phyloP scores from a whole-genome alignment of 2,113 vertebrate species.

The Pogonocichla stellata region DNA sequence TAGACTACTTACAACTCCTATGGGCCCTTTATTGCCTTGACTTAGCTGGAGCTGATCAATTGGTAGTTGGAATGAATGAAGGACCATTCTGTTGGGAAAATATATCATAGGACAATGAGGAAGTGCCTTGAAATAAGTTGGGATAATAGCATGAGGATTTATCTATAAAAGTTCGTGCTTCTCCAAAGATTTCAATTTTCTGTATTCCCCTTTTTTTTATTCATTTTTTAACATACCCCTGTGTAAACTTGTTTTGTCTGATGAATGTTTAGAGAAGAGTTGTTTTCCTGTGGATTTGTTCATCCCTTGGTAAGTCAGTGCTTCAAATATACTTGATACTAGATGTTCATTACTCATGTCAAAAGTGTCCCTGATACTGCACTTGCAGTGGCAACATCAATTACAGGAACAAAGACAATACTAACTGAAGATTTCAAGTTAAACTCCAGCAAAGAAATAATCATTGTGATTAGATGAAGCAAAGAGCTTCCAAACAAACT shows the following conservation, averaged over 20 bases:
- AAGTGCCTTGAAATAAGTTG: background rate
- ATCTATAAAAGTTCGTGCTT: background rate
- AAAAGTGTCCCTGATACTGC: background rate
- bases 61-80: background rate
- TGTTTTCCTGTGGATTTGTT: background rate
- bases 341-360: background rate
- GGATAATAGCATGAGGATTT: background rate
- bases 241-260: background rate
- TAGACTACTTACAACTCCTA: background rate
- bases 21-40: background rate
- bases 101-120: background rate
- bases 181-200: background rate
- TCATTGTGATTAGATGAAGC: background rate
- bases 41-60: background rate
- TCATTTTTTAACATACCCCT: background rate
- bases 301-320: background rate
- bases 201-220: background rate
- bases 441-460: background rate
- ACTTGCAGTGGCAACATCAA: background rate
- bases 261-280: background rate
- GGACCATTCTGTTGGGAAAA: background rate
- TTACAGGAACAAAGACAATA: background rate
- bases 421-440: background rate
- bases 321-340: background rate
- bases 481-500: background rate